Percentiles rank a stretch among this genome's conserved stretches.
Conservation (phyloP, 1,140 invertebrate species). For the Aphis craccivora region DNA sequence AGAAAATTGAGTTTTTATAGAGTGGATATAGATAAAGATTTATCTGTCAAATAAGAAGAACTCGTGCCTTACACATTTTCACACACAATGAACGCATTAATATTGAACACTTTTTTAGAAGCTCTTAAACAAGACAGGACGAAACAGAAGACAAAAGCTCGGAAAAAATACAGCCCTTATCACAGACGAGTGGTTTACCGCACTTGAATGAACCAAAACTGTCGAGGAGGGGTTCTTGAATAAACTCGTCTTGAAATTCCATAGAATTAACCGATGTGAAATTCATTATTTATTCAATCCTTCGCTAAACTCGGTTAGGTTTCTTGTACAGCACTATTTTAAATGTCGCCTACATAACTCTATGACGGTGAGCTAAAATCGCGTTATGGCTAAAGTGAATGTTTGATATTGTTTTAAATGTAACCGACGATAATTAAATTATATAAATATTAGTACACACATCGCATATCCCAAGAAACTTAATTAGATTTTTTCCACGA, state of each 20-base stretch:
- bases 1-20: background rate
- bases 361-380: background rate
- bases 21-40: background rate
- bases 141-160: slow-evolving; percentile 37
- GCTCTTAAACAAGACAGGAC: background rate
- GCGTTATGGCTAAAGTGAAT: background rate
- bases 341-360: background rate
- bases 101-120: slow-evolving; percentile 42
- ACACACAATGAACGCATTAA: slow-evolving; percentile 34
- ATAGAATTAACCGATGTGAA: slow-evolving; percentile 36
- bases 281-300: slow-evolving; percentile 48
- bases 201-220: slow-evolving; percentile 52
- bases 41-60: slow-evolving; percentile 20
- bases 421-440: background rate
- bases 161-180: slow-evolving; percentile 4
- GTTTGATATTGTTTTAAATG: background rate
- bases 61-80: background rate
- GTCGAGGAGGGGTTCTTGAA: slow-evolving; percentile 30
- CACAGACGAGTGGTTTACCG: slow-evolving; percentile 46
- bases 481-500: background rate
- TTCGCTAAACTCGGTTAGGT: background rate
- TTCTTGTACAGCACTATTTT: background rate
- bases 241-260: slow-evolving; percentile 29
- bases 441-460: background rate
- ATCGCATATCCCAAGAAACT: background rate